phyloP scores from a whole-genome alignment of 1,140 invertebrate species.

The Zophobas morio region DNA sequence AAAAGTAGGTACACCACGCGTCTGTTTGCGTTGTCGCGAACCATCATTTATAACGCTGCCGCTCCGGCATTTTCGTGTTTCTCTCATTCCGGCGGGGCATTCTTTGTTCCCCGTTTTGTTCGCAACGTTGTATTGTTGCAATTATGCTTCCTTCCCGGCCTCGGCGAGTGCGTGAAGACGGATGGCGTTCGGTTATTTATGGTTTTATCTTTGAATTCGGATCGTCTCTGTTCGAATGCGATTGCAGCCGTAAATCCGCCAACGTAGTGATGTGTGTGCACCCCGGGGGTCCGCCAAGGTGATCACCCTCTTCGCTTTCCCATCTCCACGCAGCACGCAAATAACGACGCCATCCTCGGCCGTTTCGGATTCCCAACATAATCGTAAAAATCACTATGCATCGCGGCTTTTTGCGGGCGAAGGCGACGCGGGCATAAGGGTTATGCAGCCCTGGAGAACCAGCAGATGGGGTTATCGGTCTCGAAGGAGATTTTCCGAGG shows the following conservation, averaged over 20 bases:
- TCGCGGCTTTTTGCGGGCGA: constrained; percentile 55
- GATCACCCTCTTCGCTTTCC: constrained; percentile 60
- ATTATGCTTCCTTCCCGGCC: constrained; percentile 49
- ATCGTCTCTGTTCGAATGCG: constrained; percentile 57
- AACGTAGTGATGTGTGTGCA: constrained; percentile 61
- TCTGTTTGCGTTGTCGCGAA: constrained; percentile 44
- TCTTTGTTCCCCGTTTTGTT: constrained; percentile 55
- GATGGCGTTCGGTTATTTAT: constrained; percentile 55
- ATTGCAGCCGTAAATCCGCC: constrained; percentile 62
- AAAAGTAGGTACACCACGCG: constrained; percentile 40
- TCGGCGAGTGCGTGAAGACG: constrained; percentile 49
- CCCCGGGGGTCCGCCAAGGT: constrained; percentile 60
- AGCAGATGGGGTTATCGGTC: constrained; percentile 67
- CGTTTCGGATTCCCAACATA: constrained; percentile 66
- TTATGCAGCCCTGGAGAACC: constrained; percentile 66
- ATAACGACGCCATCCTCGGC: constrained; percentile 60
- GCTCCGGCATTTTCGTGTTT: constrained; percentile 60
- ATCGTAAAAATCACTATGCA: constrained; percentile 69
- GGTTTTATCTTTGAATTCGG: constrained; percentile 53
- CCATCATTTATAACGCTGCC: constrained; percentile 54
- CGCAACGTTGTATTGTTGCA: constrained; percentile 56
- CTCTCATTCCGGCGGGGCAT: constrained; percentile 53
- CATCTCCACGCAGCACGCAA: constrained; percentile 61
- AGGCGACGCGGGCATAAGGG: constrained; percentile 63
- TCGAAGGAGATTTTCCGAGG: constrained; percentile 64